phyloP scores from a whole-genome alignment of 2,797 vertebrate genomes.

The Loris lydekkerianus region DNA sequence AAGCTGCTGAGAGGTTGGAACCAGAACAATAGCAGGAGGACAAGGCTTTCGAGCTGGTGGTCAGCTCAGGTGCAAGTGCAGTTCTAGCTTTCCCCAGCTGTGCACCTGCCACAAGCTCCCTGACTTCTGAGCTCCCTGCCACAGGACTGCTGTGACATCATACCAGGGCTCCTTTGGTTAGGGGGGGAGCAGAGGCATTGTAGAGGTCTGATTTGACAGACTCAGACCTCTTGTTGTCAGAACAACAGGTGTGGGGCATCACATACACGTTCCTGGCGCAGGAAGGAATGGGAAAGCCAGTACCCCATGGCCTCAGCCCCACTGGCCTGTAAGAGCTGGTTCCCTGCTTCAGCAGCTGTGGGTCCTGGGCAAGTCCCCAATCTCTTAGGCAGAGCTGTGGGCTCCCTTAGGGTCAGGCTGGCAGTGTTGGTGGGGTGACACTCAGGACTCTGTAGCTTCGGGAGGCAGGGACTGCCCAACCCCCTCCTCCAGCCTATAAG shows the following conservation, averaged over 20 bases:
- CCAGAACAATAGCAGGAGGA: neutral
- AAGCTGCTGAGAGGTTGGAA: neutral
- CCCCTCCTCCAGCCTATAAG: no score
- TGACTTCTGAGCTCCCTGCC: neutral
- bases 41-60: neutral
- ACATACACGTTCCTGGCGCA: fast-evolving
- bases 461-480: no score
- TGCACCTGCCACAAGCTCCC: neutral
- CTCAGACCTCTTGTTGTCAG: fast-evolving
- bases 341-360: neutral
- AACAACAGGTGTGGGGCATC: neutral
- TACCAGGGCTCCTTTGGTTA: neutral
- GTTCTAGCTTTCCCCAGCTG: neutral
- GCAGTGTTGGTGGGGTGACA: no score
- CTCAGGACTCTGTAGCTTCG: no score
- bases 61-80: neutral
- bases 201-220: neutral
- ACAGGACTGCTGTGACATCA: fast-evolving
- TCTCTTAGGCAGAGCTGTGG: neutral
- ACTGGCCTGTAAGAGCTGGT: neutral
- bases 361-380: fast-evolving
- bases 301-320: neutral
- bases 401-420: no score
- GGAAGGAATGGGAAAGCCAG: neutral
- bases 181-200: no score